phyloP scores from a whole-genome alignment of 2,888 invertebrate genomes.

The Laspeyria flexula region DNA sequence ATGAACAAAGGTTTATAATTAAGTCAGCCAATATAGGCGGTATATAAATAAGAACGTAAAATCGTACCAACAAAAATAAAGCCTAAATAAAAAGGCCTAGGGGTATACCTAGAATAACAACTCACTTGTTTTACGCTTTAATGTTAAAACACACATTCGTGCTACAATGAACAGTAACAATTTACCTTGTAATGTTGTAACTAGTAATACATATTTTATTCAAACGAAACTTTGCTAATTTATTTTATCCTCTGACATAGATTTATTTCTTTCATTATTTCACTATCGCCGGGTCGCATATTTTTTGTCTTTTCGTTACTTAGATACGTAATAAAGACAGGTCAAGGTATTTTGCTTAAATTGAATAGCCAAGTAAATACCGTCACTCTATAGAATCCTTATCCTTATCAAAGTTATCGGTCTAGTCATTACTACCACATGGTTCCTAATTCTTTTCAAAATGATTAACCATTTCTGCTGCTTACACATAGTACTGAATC shows the following conservation, averaged over 20 bases:
- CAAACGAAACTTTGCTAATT: neutral
- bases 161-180: neutral
- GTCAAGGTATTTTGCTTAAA: no score
- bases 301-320: neutral
- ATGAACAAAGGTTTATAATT: no score
- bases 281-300: neutral
- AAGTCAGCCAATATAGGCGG: no score
- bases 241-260: constrained; percentile 3
- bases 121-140: neutral
- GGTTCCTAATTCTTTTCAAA: no score
- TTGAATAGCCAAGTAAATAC: no score
- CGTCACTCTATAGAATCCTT: no score
- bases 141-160: neutral
- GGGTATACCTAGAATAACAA: neutral
- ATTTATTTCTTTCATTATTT: neutral
- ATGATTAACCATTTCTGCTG: no score
- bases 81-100: neutral
- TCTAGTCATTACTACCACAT: no score
- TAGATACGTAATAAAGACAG: neutral
- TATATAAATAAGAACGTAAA: no score
- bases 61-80: neutral
- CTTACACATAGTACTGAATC: no score
- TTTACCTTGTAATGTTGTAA: neutral
- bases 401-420: no score
- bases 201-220: neutral